A percentile compares a stretch with the other conserved stretches of the same genome.
These are phyloP conservation scores for Lordiphosa stackelbergi DNA, from an alignment of 1,140 invertebrate species.

Conservation along the genomic window DNA sequence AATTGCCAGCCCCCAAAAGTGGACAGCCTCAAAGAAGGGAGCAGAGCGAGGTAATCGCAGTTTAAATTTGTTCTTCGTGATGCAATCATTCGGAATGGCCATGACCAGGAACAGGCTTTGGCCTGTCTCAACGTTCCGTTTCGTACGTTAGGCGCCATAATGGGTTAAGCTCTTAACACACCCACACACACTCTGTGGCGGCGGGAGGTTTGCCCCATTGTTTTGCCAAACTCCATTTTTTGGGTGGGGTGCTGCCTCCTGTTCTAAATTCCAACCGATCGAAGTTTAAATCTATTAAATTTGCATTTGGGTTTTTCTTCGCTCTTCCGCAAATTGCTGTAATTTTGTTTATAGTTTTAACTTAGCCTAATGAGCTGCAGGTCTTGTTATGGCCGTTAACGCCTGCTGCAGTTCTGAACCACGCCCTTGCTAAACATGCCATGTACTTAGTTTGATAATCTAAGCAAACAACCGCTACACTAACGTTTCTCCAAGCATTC, in stretches of 20 bases:
- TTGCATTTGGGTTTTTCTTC: conserved; percentile 14
- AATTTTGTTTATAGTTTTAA: conserved; percentile 43
- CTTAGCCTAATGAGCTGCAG: conserved; percentile 54
- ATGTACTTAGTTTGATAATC: conserved; percentile 32
- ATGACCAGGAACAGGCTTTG: conserved; percentile 14
- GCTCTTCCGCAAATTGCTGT: conserved; percentile 43
- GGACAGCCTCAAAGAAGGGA: conserved; percentile 31
- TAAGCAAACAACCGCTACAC: conserved; percentile 42
- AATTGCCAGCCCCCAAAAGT: conserved; percentile 61
- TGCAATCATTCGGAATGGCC: conserved; percentile 70
- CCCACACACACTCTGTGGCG: conserved; percentile 28
- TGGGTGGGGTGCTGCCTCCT: conserved; percentile 27
- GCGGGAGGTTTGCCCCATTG: conserved; percentile 53
- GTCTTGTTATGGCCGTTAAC: conserved; percentile 46
- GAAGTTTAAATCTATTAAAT: conserved; percentile 15
- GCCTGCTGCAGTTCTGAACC: conserved; percentile 58
- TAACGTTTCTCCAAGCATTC: conserved; percentile 27
- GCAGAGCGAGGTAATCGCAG: conserved; percentile 55
- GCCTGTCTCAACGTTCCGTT: conserved; percentile 16
- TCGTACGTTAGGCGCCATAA: conserved; percentile 68
- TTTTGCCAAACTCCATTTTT: conserved; percentile 40
- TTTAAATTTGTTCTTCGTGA: conserved; percentile 75
- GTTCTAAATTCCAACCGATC: conserved; percentile 54
- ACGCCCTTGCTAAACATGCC: conserved; percentile 45
- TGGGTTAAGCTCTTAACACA: conserved; percentile 46